phyloP scores from a whole-genome alignment of 2,888 invertebrate genomes.

The Callyntrura guangdongensis region DNA sequence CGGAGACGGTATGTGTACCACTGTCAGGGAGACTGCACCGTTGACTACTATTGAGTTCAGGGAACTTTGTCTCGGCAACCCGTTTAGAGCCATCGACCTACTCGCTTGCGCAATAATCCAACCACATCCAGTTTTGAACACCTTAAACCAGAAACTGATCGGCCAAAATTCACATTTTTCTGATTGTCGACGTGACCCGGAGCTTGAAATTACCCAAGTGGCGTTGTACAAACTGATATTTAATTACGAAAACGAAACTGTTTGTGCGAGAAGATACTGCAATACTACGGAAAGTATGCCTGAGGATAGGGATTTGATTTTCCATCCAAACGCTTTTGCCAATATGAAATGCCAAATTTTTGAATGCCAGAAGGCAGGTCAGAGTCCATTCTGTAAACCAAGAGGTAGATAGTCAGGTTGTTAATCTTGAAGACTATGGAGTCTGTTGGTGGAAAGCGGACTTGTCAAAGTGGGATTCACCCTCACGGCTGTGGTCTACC shows the following conservation, averaged over 20 bases:
- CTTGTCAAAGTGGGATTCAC: slow-evolving; percentile 60
- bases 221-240: slow-evolving; percentile 28
- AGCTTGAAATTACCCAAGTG: not conserved
- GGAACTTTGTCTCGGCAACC: slow-evolving; percentile 28
- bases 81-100: slow-evolving; percentile 48
- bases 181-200: not conserved
- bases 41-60: not conserved
- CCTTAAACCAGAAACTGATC: not conserved
- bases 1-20: not conserved
- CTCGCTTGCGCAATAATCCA: slow-evolving; percentile 35
- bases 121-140: not conserved
- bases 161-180: not conserved
- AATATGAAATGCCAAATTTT: slow-evolving; percentile 45
- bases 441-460: slow-evolving; percentile 73
- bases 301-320: not conserved
- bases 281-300: not conserved
- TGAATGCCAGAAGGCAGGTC: slow-evolving; percentile 25
- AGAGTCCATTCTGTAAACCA: slow-evolving; percentile 45
- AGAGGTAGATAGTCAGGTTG: not conserved
- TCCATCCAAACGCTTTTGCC: slow-evolving; percentile 35
- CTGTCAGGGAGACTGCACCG: too few species aligned
- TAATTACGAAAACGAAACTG: not conserved
- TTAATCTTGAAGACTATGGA: slow-evolving; percentile 27
- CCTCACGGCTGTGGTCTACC: slow-evolving; percentile 36
- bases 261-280: not conserved